A percentile compares a stretch with the other conserved stretches of the same genome.
phyloP scores from a whole-genome alignment of 2,888 invertebrate genomes.

The Parnassius apollo region DNA sequence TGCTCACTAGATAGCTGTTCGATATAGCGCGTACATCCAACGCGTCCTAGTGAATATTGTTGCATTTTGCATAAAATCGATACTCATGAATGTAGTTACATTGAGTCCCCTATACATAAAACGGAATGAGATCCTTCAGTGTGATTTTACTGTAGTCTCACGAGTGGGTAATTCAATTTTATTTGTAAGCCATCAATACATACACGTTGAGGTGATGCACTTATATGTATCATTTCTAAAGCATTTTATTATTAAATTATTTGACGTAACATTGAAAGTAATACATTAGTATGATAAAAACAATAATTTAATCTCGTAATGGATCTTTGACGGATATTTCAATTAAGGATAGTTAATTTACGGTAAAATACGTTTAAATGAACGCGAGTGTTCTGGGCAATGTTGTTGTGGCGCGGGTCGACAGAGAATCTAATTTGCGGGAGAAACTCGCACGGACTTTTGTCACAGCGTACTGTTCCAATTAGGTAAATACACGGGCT shows the following conservation, averaged over 20 bases:
- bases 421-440: conserved; percentile 68
- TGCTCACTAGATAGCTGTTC: conserved; percentile 62
- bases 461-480: conserved; percentile 65
- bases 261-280: too few species aligned
- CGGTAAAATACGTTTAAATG: conserved; percentile 70
- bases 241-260: too few species aligned
- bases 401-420: conserved; percentile 31
- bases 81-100: conserved; percentile 74
- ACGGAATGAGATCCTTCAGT: conserved; percentile 60
- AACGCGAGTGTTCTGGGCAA: conserved; percentile 36
- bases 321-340: conserved; percentile 57
- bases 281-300: not conserved
- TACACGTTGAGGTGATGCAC: not conserved
- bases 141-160: conserved; percentile 57
- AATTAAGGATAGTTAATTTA: conserved; percentile 69
- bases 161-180: conserved; percentile 14
- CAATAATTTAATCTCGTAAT: conserved; percentile 44
- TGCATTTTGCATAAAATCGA: conserved; percentile 82
- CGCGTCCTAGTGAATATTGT: conserved; percentile 77
- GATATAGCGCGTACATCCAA: conserved; percentile 58
- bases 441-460: conserved; percentile 60
- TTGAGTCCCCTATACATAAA: conserved; percentile 47
- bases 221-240: too few species aligned
- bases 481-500: conserved; percentile 70
- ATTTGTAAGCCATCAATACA: conserved; percentile 3